Conservation (phyloP, 2,888 invertebrate species). For the Clanis bilineata region DNA sequence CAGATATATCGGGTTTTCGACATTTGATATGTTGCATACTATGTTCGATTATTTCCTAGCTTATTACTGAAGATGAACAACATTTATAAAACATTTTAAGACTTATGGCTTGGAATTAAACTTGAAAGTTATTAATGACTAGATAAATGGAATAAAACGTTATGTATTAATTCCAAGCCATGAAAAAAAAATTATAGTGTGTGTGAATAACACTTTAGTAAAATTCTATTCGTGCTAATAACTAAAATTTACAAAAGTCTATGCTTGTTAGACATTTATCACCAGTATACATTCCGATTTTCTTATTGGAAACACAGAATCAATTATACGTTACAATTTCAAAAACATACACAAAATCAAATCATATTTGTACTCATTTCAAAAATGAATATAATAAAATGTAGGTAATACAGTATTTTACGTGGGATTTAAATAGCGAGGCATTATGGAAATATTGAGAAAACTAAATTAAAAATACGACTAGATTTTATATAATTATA, state of each 20-base stretch:
- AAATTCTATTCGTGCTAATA: constrained; percentile 1
- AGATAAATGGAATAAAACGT: neutral
- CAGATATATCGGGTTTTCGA: constrained; percentile 33
- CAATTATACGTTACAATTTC: neutral
- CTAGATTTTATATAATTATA: no score
- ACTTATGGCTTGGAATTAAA: neutral
- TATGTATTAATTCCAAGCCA: neutral
- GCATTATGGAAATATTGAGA: no score
- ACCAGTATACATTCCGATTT: neutral
- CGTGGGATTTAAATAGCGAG: no score
- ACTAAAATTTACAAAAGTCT: constrained; percentile 30
- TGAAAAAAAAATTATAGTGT: constrained; percentile 1
- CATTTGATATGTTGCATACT: constrained; percentile 42
- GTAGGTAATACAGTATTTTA: no score
- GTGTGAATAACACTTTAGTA: neutral
- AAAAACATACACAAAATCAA: neutral
- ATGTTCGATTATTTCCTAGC: constrained; percentile 30
- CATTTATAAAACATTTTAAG: constrained; percentile 31
- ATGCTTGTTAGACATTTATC: constrained; percentile 20
- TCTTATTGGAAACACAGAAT: neutral
- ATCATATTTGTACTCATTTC: neutral
- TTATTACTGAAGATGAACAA: constrained; percentile 51
- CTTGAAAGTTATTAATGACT: constrained; percentile 2
- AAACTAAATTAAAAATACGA: no score
- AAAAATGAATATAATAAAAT: neutral